Evolutionary conservation across 2,797 vertebrate genomes (phyloP).

Genomic region (Uromys caudimaculatus): DNA sequence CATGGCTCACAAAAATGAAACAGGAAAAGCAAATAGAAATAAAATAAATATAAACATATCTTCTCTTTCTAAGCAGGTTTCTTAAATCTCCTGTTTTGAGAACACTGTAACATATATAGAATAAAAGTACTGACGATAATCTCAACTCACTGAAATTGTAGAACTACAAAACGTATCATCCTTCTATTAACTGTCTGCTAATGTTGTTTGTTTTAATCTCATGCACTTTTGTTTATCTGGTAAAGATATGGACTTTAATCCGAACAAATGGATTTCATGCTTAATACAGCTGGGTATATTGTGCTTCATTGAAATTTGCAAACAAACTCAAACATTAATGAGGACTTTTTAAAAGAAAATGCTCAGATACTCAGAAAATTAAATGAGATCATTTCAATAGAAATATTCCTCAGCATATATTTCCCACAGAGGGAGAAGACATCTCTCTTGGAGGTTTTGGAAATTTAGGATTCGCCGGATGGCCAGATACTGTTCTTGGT

Average conservation of each 20-base stretch:
- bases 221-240: conserved; percentile 28
- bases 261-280: conserved; percentile 13
- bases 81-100: conserved; percentile 38
- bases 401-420: neutral
- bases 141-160: conserved; percentile 43
- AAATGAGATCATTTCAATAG: neutral
- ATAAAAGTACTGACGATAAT: conserved; percentile 30
- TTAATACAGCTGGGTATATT: neutral
- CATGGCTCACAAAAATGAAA: neutral
- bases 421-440: neutral
- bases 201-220: conserved; percentile 65
- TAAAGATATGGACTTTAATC: conserved; percentile 35
- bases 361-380: neutral
- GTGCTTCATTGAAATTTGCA: conserved; percentile 48
- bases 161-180: neutral
- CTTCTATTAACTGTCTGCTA: conserved; percentile 55
- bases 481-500: neutral
- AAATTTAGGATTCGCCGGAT: neutral
- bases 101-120: neutral
- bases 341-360: neutral
- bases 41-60: conserved; percentile 7
- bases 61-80: neutral
- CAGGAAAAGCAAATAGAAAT: neutral
- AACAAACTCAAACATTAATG: conserved; percentile 8
- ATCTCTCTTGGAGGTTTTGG: neutral